These are phyloP conservation scores for Pyxicephalus adspersus DNA, from an alignment of 2,113 vertebrate genomes.

Conservation along the genomic window DNA sequence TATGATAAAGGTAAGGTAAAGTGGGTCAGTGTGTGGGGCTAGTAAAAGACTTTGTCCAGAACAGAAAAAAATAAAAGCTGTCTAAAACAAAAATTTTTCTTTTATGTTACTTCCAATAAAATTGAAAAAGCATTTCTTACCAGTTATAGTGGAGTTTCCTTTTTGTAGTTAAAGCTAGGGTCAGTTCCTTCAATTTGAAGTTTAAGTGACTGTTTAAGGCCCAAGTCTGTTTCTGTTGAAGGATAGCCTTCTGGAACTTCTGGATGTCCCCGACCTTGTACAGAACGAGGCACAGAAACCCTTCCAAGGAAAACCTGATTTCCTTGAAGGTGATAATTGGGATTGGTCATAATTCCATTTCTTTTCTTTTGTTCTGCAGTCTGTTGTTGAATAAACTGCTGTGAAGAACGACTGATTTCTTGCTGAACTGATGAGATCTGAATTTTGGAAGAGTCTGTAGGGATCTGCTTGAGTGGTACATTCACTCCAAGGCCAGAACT, in stretches of 20 bases:
- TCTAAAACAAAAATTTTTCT: too few relatives aligned
- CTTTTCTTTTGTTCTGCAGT: conserved; percentile 89
- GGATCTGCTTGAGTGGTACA: conserved; percentile 70
- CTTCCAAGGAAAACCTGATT: conserved; percentile 93
- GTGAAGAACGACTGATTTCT: conserved; percentile 80
- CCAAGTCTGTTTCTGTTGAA: conserved; percentile 88
- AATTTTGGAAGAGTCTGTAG: conserved; percentile 81
- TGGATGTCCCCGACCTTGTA: conserved; percentile 85
- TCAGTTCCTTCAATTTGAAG: conserved; percentile 94
- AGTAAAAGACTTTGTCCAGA: too few relatives aligned
- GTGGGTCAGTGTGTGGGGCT: too few relatives aligned
- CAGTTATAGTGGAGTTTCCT: conserved; percentile 95
- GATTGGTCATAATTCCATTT: conserved; percentile 98
- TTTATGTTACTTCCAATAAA: too few relatives aligned
- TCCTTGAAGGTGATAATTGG: conserved; percentile 95
- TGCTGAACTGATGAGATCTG: conserved; percentile 78
- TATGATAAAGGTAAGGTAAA: too few relatives aligned
- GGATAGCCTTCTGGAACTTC: conserved; percentile 91
- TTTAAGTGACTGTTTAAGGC: conserved; percentile 98
- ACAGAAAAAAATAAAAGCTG: too few relatives aligned
- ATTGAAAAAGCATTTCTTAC: conserved; percentile 65
- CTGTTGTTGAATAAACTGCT: conserved; percentile 91
- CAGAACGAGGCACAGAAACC: conserved; percentile 88
- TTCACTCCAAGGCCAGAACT: conserved; percentile 77
- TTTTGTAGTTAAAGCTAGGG: conserved; percentile 94